Evolutionary conservation across 2,797 vertebrate species (phyloP), one percentile per base, ranked within the genome.

Genomic region (Macrochelys suwanniensis): DNA sequence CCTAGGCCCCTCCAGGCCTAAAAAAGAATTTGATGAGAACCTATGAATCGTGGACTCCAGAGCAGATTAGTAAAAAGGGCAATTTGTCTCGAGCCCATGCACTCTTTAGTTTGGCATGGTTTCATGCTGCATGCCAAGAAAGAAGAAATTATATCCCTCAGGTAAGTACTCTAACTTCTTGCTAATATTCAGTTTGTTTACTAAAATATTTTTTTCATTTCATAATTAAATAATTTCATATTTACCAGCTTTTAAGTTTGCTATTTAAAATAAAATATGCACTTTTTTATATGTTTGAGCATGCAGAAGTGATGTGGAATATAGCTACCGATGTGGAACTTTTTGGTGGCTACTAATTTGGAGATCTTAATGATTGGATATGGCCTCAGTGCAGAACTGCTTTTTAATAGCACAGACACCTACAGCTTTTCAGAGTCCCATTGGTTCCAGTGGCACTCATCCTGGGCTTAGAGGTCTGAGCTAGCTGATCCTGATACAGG

Each of bases 101-200:
- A 84, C 98, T 99, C 37, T 99, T 99, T 97, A 99, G 99, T 96
- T 98, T 99, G 96, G 99, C 99, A 11, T 99, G 99, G 99, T 99
- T 99, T 98, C 99, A 99, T 82, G 99, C 99, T 79, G 98, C 99
- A 21, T 99, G 99, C 97, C 99, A 99, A 96, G 99, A 99, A 98
- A 99, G 99, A 97, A 99, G 99, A 96, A 99, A 99, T 97, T 99
- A 99, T 87, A 99, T 99, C 95, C 99, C 99, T 86, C 99, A 99
- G 98, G 99, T 99, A 97, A 93, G 47, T 68, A 84, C 15, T 45
- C 61, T 21, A 47, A 12, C 23, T 28, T 56, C 57, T 88, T 81
- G 33, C 31, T 79, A 26, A 2, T 68, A 4, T 61, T 25, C 88
- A 95, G 65, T 23, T 71, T 71, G 5, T 89, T 59, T 0, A 77